Evolutionary conservation across 2,113 vertebrate species (phyloP).

Genomic region (Alethe castanea): DNA sequence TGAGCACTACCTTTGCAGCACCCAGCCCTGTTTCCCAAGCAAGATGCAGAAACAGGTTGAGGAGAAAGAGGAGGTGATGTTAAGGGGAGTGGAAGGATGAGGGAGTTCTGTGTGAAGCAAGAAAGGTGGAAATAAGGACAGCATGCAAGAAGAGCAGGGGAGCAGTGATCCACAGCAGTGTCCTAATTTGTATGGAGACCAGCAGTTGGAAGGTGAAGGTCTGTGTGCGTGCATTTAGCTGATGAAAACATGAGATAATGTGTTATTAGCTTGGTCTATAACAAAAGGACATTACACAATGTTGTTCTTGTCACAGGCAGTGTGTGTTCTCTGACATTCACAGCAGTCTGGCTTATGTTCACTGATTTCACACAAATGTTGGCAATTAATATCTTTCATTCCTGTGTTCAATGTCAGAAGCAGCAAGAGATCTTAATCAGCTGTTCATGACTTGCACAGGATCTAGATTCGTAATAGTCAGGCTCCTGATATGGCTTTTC

Average conservation of each 20-base stretch:
- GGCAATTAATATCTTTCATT: background rate
- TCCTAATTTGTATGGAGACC: background rate
- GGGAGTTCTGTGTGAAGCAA: background rate
- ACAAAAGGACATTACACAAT: background rate
- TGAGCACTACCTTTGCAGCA: too few species aligned
- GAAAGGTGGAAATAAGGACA: background rate
- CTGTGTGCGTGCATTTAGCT: background rate
- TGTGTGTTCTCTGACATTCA: background rate
- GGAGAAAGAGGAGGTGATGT: background rate
- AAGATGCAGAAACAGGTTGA: background rate
- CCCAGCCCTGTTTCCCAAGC: background rate
- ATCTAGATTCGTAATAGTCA: background rate
- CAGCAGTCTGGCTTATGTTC: background rate
- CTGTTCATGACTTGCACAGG: background rate
- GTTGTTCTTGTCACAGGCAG: background rate
- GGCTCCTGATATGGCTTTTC: background rate
- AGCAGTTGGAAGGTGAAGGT: background rate
- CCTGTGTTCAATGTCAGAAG: background rate
- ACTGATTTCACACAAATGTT: background rate
- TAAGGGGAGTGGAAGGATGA: background rate
- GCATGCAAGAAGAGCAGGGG: background rate
- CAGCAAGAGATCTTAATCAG: background rate
- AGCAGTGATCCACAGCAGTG: background rate
- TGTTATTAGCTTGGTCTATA: background rate
- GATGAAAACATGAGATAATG: background rate